Evolutionary conservation across 1,140 invertebrate genomes (phyloP), one percentile per base, ranked within the genome.

Genomic region (Microplitis demolitor): DNA sequence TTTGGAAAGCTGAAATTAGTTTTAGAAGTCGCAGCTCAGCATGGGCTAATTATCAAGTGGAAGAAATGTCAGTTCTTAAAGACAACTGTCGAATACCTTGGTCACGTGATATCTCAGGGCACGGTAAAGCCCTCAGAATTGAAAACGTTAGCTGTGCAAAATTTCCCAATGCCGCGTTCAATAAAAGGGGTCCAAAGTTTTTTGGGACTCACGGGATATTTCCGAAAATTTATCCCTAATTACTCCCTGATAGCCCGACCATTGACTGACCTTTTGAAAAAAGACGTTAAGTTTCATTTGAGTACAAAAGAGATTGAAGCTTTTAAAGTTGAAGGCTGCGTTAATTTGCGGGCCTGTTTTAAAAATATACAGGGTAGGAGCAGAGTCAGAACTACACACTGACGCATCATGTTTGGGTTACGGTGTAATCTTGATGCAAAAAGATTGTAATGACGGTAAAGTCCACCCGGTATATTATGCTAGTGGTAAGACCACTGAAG

Each of bases 341-440:
- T 60, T 76, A 39, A 39, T n/a, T 1, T 16, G 34, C n/a, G 58
- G 51, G 39, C 66, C 71, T 9, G 74, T 76, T 1, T 16, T 73
- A 4, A 37, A 60, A n/a, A 24, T 76, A 31, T 76, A 70, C 45
- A 39, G 69, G 3, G 33, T 37, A 16, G 54, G 33, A 54, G 66
- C 54, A 2, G 66, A 64, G 4, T 72, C 72, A 4, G 69, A 78
- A 39, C 13, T 86, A n/a, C 76, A 80, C 45, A 82, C 82, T 0
- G 85, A 87, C 73, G 83, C 81, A 0, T 78, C 73, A 37, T 56
- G 24, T 63, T 66, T 74, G 73, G 79, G 78, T 3, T 72, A 81
- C 24, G 82, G 81, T 3, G 79, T 76, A 9, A 76, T 83, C 0
- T 35, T 85, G 3, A 54, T 79, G 3, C 82, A 84, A 67, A 54